A percentile compares a stretch with the other conserved stretches of the same genome.
These are phyloP conservation scores for Serranus cabrilla DNA, from an alignment of 2,797 vertebrate genomes.

Conservation along the genomic window DNA sequence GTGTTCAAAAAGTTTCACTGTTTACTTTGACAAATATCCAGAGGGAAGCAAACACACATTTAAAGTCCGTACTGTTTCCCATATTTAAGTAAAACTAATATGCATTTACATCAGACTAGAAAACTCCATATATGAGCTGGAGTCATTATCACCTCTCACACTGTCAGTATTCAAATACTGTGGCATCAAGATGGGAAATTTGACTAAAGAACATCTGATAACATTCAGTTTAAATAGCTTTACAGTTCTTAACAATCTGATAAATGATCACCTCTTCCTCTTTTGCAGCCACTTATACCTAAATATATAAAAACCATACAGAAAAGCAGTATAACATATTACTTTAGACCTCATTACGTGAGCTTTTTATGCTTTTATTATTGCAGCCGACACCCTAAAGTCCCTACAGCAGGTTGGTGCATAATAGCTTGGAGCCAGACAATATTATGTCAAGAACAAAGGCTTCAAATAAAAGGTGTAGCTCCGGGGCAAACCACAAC, in stretches of 20 bases:
- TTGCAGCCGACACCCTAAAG: constrained; percentile 36
- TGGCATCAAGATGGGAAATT: constrained; percentile 51
- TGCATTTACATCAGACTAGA: constrained; percentile 10
- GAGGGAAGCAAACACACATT: constrained; percentile 9
- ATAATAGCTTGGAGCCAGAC: constrained; percentile 27
- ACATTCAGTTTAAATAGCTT: constrained; percentile 25
- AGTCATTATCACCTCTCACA: constrained; percentile 8
- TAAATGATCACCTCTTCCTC: background rate
- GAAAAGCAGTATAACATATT: background rate
- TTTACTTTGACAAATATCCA: constrained; percentile 28
- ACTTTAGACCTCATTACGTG: constrained; percentile 9
- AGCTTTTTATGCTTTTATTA: constrained; percentile 32
- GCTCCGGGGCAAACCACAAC: constrained; percentile 9
- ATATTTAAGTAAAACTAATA: background rate
- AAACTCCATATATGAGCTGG: constrained; percentile 50
- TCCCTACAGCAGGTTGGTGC: background rate
- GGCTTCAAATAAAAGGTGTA: constrained; percentile 5
- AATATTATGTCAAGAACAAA: constrained; percentile 44
- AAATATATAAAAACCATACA: constrained; percentile 7
- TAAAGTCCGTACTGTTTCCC: background rate
- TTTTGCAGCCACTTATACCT: background rate
- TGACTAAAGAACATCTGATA: constrained; percentile 66
- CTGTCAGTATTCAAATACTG: constrained; percentile 65
- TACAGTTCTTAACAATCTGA: constrained; percentile 4
- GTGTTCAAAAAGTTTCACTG: background rate